Evolutionary conservation across 1,140 invertebrate genomes (phyloP), one percentile per base, ranked within the genome.

Genomic region (Bombus confusus): DNA sequence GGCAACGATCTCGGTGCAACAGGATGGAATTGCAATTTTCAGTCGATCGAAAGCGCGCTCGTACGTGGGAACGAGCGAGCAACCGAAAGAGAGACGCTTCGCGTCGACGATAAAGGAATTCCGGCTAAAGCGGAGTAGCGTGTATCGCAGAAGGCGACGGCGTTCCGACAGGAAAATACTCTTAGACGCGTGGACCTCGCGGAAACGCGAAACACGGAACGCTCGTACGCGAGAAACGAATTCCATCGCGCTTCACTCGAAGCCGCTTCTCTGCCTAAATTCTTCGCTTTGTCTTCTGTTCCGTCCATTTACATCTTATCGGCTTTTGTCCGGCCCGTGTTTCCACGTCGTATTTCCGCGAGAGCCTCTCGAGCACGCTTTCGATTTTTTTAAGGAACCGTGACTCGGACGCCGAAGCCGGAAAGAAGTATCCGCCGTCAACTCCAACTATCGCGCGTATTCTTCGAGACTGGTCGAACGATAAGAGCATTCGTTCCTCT

Each of bases 261-360:
- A n/a, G n/a, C n/a, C n/a, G n/a, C n/a, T n/a, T 25, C 31, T 9
- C 47, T 37, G 12, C 15, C 68, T 37, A 34, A 37, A 28, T 57
- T 77, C 66, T 41, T 37, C 37, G 10, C 52, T 76, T 68, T 52
- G 28, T 64, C 43, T 37, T 15, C 41, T 66, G 31, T 69, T 25
- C 2, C 52, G 6, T 34, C 18, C 31, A 88, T 85, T 88, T 79
- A 74, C 62, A 88, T 86, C 39, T 72, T 59, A 81, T 75, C 31
- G 52, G 52, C 47, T 64, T 57, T 15, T 18, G 64, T 31, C 15
- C 64, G 64, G 6, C 5, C 13, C 62, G 59, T 13, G 5, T n/a
- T n/a, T 12, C 59, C 59, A 13, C 10, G 28, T 62, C 59, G n/a
- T n/a, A n/a, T n/a, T n/a, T 12, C n/a, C 59, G 28, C 59, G 1